A percentile compares a stretch with the other conserved stretches of the same genome.
These are phyloP conservation scores for Eueides isabella DNA, from an alignment of 1,140 invertebrate species.

Conservation along the genomic window DNA sequence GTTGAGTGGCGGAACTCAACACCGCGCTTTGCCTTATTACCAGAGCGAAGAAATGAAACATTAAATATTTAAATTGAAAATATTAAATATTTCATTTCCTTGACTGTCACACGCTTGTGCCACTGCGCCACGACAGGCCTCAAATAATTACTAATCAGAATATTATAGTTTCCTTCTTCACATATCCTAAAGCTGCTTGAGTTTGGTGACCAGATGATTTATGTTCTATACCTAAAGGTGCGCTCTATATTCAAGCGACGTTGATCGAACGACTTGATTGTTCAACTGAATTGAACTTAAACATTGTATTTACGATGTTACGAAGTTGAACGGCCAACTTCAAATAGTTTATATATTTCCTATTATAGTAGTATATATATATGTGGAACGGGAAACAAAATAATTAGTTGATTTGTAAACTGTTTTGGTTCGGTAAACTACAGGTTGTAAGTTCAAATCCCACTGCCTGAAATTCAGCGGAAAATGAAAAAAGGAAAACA, in stretches of 20 bases:
- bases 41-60: too few relatives aligned
- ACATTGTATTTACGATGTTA: slow-evolving; percentile 13
- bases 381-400: background rate
- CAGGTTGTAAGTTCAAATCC: too few relatives aligned
- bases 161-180: background rate
- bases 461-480: too few relatives aligned
- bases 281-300: slow-evolving; percentile 11
- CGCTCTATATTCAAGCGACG: slow-evolving; percentile 7
- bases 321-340: background rate
- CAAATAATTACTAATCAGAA: background rate
- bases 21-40: too few relatives aligned
- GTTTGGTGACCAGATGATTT: slow-evolving; percentile 3
- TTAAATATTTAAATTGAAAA: too few relatives aligned
- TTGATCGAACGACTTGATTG: slow-evolving; percentile 14
- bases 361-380: background rate
- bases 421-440: too few relatives aligned
- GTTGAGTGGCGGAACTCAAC: too few relatives aligned
- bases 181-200: background rate
- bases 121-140: too few relatives aligned
- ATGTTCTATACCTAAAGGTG: slow-evolving; percentile 10
- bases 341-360: background rate
- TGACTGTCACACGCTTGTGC: too few relatives aligned
- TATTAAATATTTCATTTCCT: too few relatives aligned
- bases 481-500: too few relatives aligned
- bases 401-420: too few relatives aligned